A percentile compares a stretch with the other conserved stretches of the same genome.
Conservation (phyloP, 1,140 invertebrate genomes). For the Pemphigus obesinymphae region DNA sequence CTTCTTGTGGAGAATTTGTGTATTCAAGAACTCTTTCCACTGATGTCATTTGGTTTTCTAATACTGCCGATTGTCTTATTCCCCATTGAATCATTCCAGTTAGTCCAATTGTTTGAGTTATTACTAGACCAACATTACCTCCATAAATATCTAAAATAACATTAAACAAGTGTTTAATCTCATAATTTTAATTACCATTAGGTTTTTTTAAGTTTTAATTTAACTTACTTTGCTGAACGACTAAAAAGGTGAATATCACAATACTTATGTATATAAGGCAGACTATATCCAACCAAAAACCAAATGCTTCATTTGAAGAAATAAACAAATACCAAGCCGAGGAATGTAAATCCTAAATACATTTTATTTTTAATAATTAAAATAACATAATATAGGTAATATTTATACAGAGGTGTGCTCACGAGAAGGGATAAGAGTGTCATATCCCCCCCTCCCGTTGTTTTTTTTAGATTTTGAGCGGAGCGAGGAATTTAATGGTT, state of each 20-base stretch:
- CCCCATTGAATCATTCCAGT: slow-evolving; percentile 81
- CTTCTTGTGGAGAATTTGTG: slow-evolving; percentile 61
- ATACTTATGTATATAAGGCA: slow-evolving; percentile 66
- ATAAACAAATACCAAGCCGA: slow-evolving; percentile 70
- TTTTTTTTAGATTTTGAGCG: not conserved
- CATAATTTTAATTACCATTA: not conserved
- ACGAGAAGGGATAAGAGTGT: too few relatives aligned
- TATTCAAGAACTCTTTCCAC: slow-evolving; percentile 76
- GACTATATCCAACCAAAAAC: slow-evolving; percentile 73
- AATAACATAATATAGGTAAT: too few relatives aligned
- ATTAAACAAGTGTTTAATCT: not conserved
- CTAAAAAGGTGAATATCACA: slow-evolving; percentile 68
- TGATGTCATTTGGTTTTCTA: slow-evolving; percentile 74
- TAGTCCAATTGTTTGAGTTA: slow-evolving; percentile 76
- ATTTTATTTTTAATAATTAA: too few relatives aligned
- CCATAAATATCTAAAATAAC: slow-evolving; percentile 51
- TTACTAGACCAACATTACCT: slow-evolving; percentile 72
- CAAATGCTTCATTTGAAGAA: slow-evolving; percentile 74
- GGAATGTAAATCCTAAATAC: slow-evolving; percentile 58
- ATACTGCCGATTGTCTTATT: slow-evolving; percentile 67
- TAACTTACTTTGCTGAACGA: slow-evolving; percentile 51
- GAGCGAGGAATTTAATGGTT: too few relatives aligned
- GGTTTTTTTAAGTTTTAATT: not conserved
- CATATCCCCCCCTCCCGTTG: too few relatives aligned
- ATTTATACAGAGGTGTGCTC: too few relatives aligned